These are phyloP conservation scores for Luidia sarsii DNA, from an alignment of 53 echinoderm and acorn worm genomes.

Conservation along the genomic window DNA sequence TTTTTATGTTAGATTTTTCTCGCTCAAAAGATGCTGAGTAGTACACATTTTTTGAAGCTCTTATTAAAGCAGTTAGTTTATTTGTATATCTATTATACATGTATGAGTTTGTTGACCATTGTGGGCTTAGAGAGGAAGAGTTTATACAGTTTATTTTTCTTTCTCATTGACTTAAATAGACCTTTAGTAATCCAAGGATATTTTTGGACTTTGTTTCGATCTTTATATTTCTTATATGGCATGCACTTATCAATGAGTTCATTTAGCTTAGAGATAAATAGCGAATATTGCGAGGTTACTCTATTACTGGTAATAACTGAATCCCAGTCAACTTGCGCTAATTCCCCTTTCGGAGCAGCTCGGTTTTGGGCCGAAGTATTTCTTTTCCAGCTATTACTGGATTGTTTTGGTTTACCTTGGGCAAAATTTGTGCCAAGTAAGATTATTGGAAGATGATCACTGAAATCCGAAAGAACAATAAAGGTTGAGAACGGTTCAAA, in stretches of 20 bases:
- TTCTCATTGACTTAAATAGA: neutral
- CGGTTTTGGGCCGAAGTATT: neutral
- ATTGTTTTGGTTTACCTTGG: neutral
- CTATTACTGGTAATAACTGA: neutral
- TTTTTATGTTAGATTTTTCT: neutral
- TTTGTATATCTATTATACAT: constrained; percentile 23
- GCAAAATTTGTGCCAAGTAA: neutral
- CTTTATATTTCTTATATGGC: no score
- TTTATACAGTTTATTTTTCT: constrained; percentile 5
- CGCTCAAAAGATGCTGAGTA: no score
- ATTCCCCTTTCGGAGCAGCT: neutral
- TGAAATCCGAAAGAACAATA: no score
- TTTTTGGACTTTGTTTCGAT: neutral
- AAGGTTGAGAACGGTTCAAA: neutral
- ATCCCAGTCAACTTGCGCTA: neutral
- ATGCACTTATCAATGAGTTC: no score
- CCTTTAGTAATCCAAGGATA: neutral
- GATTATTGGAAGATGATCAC: constrained; percentile 7
- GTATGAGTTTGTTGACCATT: no score
- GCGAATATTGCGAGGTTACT: no score
- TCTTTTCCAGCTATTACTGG: neutral
- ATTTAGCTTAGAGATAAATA: no score
- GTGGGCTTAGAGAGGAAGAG: no score
- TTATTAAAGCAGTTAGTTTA: neutral
- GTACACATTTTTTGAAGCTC: neutral